These are phyloP conservation scores for Beris morrisii DNA, from an alignment of 2,888 invertebrate species.

Conservation along the genomic window DNA sequence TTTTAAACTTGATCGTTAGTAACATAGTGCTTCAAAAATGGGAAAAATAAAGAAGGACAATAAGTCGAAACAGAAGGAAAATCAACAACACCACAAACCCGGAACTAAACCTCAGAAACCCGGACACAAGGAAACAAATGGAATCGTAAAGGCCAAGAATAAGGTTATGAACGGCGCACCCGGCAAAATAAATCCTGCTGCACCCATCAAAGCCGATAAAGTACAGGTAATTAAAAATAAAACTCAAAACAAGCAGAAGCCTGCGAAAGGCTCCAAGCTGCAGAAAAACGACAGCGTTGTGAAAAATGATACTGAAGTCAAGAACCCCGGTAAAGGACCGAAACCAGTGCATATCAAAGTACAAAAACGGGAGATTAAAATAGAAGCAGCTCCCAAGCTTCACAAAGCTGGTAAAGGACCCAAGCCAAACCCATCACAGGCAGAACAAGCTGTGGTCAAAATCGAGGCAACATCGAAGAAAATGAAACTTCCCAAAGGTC, in stretches of 20 bases:
- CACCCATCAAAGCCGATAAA: not conserved
- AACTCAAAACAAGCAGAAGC: not conserved
- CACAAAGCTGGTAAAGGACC: too few species aligned
- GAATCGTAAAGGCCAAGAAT: conserved; percentile 7
- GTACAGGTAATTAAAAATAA: not conserved
- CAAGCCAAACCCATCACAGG: too few species aligned
- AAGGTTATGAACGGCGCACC: not conserved
- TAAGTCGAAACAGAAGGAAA: not conserved
- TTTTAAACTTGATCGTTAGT: too few species aligned
- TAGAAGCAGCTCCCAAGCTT: too few species aligned
- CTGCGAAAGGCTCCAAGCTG: not conserved
- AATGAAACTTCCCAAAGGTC: too few species aligned
- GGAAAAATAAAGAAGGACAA: conserved; percentile 2
- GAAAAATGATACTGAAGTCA: not conserved
- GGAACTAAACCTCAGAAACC: not conserved
- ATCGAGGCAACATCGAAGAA: too few species aligned
- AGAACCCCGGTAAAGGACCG: not conserved
- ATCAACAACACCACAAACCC: not conserved
- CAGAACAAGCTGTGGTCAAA: too few species aligned
- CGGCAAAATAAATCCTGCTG: not conserved
- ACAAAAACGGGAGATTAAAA: too few species aligned
- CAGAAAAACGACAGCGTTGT: not conserved
- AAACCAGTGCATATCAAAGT: too few species aligned
- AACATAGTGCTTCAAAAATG: not conserved
- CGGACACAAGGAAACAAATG: not conserved